These are phyloP conservation scores for Microvelia longipes DNA, from an alignment of 1,140 invertebrate genomes.

Conservation along the genomic window DNA sequence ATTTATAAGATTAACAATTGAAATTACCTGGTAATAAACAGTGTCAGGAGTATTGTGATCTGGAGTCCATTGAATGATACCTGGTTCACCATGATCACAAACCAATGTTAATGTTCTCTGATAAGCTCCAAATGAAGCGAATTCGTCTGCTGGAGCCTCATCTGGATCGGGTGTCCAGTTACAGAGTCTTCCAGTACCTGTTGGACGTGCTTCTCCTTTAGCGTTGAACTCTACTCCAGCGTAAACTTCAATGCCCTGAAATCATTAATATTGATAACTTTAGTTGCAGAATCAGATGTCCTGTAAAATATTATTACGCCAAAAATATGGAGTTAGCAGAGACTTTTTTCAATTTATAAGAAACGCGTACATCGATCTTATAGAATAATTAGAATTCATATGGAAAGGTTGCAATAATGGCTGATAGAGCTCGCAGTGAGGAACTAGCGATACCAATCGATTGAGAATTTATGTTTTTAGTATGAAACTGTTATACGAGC, in stretches of 20 bases:
- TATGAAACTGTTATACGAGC: too few relatives aligned
- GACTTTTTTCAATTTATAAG: too few relatives aligned
- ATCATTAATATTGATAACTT: conserved; percentile 9
- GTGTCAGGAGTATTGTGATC: conserved; percentile 73
- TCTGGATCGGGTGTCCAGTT: conserved; percentile 65
- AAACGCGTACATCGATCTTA: too few relatives aligned
- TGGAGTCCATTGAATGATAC: conserved; percentile 72
- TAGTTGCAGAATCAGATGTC: background rate
- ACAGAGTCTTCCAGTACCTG: conserved; percentile 62
- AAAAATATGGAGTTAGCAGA: too few relatives aligned
- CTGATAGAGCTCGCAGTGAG: too few relatives aligned
- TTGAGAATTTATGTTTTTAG: too few relatives aligned
- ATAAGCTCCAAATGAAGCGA: conserved; percentile 72
- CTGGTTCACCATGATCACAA: conserved; percentile 70
- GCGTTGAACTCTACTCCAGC: conserved; percentile 55
- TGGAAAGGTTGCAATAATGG: too few relatives aligned
- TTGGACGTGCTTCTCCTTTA: conserved; percentile 47
- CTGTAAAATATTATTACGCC: background rate
- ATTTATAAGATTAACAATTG: background rate
- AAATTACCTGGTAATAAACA: conserved; percentile 73
- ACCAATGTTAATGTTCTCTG: conserved; percentile 64
- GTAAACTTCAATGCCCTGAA: conserved; percentile 59
- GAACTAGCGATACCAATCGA: too few relatives aligned
- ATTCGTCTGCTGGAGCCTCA: conserved; percentile 57
- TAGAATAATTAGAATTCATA: too few relatives aligned